phyloP scores from a whole-genome alignment of 2,797 vertebrate species.

The Semaprochilodus insignis region DNA sequence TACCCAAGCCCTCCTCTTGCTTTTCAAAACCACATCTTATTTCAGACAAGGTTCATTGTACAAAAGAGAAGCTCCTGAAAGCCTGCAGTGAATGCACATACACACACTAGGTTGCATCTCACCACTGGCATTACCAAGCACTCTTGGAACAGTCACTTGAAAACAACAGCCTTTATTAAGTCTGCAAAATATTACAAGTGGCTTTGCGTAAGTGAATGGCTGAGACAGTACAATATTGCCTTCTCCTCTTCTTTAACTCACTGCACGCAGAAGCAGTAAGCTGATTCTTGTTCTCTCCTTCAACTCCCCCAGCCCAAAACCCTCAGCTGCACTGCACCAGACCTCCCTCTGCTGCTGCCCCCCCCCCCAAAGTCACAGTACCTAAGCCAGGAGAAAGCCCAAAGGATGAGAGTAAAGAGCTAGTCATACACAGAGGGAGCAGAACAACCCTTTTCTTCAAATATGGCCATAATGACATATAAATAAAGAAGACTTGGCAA shows the following conservation, averaged over 20 bases:
- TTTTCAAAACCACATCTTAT: conserved; percentile 45
- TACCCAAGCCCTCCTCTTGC: conserved; percentile 31
- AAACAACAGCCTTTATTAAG: neutral
- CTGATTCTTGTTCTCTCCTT: conserved; percentile 40
- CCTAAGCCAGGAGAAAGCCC: conserved; percentile 29
- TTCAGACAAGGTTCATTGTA: conserved; percentile 29
- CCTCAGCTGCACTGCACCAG: conserved; percentile 5
- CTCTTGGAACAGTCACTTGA: neutral
- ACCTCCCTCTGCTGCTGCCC: conserved; percentile 7
- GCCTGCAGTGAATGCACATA: neutral
- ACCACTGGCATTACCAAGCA: neutral
- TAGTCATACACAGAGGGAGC: conserved; percentile 20
- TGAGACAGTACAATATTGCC: conserved; percentile 19
- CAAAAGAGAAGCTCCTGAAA: conserved; percentile 28
- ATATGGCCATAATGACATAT: conserved; percentile 47
- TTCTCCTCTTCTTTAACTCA: conserved; percentile 37
- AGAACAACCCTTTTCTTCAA: conserved; percentile 39
- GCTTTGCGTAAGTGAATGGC: neutral
- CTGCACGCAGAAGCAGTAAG: conserved; percentile 39
- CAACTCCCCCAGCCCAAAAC: conserved; percentile 27
- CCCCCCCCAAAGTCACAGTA: too few species aligned
- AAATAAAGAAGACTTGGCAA: conserved; percentile 54
- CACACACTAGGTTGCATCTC: neutral
- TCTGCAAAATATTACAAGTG: neutral
- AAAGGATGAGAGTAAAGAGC: conserved; percentile 33